Conservation (phyloP, 2,113 vertebrate genomes). For the Fukomys damarensis region DNA sequence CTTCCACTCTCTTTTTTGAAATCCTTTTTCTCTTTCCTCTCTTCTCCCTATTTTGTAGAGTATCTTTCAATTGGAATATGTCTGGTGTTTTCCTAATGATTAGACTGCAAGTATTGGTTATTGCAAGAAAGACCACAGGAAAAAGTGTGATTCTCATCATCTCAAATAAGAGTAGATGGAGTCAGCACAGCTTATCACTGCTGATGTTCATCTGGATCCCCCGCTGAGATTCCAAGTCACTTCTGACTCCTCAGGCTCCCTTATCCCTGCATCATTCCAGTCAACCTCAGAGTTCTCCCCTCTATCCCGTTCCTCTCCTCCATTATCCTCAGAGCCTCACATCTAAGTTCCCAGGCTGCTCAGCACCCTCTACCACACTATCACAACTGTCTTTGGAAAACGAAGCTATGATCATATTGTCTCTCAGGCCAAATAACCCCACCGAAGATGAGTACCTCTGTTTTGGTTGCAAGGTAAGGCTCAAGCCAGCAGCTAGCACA, state of each 20-base stretch:
- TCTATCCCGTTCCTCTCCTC: not conserved
- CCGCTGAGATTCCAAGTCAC: not conserved
- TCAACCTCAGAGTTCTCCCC: not conserved
- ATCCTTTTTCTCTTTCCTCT: not conserved
- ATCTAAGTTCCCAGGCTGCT: not conserved
- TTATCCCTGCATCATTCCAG: not conserved
- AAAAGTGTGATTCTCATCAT: not conserved
- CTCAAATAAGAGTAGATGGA: too few species aligned
- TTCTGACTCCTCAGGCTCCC: not conserved
- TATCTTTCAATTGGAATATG: not conserved
- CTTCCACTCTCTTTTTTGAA: not conserved
- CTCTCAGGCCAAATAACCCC: not conserved
- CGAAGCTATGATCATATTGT: not conserved
- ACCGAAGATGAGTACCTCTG: not conserved
- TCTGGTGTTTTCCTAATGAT: conserved; percentile 27
- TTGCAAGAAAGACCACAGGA: not conserved
- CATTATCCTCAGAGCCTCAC: not conserved
- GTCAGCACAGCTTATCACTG: not conserved
- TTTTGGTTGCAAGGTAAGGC: conserved; percentile 25
- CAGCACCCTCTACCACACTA: not conserved
- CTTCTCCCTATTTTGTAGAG: not conserved
- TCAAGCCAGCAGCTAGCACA: not conserved
- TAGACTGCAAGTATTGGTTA: not conserved
- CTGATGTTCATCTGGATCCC: not conserved
- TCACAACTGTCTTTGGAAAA: not conserved